Evolutionary conservation across 2,888 invertebrate species (phyloP).

Genomic region (Phaedon cochleariae): DNA sequence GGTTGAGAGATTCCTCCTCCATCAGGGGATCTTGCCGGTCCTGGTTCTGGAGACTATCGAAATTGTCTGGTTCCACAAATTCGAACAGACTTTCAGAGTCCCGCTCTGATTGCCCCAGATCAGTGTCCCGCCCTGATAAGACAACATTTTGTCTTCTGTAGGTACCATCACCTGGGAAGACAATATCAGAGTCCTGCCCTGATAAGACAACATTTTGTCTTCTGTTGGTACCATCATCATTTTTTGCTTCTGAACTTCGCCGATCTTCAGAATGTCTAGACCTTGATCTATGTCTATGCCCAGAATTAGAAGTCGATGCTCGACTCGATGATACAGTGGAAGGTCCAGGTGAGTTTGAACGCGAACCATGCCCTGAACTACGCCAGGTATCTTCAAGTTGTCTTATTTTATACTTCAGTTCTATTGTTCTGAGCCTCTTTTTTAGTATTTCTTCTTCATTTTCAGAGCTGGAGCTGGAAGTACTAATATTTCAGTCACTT

Average conservation of each 20-base stretch:
- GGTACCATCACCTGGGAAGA: neutral
- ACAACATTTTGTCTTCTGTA: neutral
- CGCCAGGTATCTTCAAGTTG: neutral
- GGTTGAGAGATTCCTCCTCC: too few species aligned
- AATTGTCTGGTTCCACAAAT: too few species aligned
- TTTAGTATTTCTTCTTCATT: neutral
- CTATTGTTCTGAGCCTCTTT: neutral
- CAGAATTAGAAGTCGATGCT: neutral
- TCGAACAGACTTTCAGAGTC: too few species aligned
- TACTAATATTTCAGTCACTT: too few species aligned
- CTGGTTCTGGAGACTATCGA: too few species aligned
- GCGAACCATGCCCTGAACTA: neutral
- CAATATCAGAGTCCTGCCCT: too few species aligned
- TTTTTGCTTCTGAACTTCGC: neutral
- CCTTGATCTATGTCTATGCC: neutral
- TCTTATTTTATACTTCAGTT: neutral
- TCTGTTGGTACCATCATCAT: neutral
- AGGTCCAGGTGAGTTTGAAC: conserved; percentile 70
- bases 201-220: neutral
- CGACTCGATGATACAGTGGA: conserved; percentile 75
- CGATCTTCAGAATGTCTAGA: neutral
- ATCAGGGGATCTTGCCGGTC: too few species aligned
- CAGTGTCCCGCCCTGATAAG: neutral
- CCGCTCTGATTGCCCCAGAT: neutral
- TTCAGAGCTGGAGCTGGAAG: too few species aligned